Evolutionary conservation across 2,113 vertebrate genomes (phyloP), one percentile per base, ranked within the genome.

Genomic region (Phainopepla nitens): DNA sequence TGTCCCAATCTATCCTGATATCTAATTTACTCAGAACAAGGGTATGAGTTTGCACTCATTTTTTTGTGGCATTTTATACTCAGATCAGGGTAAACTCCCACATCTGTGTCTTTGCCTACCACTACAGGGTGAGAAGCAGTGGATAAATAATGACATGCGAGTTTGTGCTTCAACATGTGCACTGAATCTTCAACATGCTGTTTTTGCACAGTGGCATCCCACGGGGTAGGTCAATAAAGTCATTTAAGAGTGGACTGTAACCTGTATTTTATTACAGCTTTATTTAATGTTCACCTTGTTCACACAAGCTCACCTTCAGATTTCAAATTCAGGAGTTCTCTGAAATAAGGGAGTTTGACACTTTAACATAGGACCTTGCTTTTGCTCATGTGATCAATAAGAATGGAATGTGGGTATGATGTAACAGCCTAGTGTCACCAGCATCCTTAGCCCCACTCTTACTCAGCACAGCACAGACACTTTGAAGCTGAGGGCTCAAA

Each of bases 91-190:
- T 10, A 10, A 83, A 76, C 13, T 54, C 15, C 25, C 5, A 5
- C 24, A 66, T 19, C 41, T 49, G 28, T 29, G 15, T 36, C 29
- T 69, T 58, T 69, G 45, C 58, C n/a, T 36, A 28, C 21, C 17
- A n/a, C n/a, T 49, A 36, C 19, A 68, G 15, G 18, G 25, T 27
- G 16, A 82, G 62, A 71, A 51, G 24, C 29, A 57, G 21, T 9
- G 14, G 22, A 77, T 56, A 93, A 91, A 50, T 13, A 75, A 45
- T 3, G 9, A 42, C 28, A 41, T 0, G 4, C 14, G 36, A 44
- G 21, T 42, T 64, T 69, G 45, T 33, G 36, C 44, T 87, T 60
- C 53, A 79, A 62, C 1, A 3, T 4, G 13, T 2, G 3, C 0
- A 0, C 25, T 78, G 76, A 57, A 86, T 33, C 33, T 42, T n/a